Evolutionary conservation across 2,797 vertebrate genomes (phyloP).

Genomic region (Myioborus miniatus): DNA sequence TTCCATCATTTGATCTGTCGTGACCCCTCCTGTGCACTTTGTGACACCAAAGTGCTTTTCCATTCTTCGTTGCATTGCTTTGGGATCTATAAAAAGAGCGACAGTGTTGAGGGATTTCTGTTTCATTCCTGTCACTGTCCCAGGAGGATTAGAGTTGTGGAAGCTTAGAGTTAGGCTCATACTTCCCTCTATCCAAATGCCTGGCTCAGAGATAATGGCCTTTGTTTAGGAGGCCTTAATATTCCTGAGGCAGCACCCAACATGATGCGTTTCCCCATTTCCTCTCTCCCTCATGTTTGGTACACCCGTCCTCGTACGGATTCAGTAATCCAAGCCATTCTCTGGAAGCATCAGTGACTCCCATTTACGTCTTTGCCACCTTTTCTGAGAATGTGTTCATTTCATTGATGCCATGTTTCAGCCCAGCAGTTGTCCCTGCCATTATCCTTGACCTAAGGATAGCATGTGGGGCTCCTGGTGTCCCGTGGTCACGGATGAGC

Average conservation of each 20-base stretch:
- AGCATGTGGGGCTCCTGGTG: neutral
- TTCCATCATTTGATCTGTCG: neutral
- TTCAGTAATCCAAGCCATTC: constrained; percentile 29
- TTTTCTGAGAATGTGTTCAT: constrained; percentile 42
- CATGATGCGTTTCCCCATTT: neutral
- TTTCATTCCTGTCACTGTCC: neutral
- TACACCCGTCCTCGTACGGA: fast-evolving
- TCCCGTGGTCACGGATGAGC: constrained; percentile 42
- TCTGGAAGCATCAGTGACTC: constrained; percentile 14
- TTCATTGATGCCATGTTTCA: constrained; percentile 48
- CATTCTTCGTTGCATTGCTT: neutral
- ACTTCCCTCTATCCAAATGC: neutral
- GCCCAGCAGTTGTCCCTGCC: constrained; percentile 66
- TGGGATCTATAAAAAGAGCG: neutral
- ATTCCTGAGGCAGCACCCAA: neutral
- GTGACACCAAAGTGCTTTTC: neutral
- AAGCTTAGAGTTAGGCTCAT: constrained; percentile 17
- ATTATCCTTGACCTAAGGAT: constrained; percentile 71
- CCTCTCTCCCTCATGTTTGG: neutral
- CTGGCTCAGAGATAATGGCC: neutral
- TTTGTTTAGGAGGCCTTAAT: constrained; percentile 4
- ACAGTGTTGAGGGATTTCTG: neutral
- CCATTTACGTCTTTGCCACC: constrained; percentile 53
- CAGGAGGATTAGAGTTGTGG: constrained; percentile 2
- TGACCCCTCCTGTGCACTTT: neutral